A percentile compares a stretch with the other conserved stretches of the same genome.
These are phyloP conservation scores for Acromyrmex heyeri DNA, from an alignment of 1,140 invertebrate species.

Conservation along the genomic window DNA sequence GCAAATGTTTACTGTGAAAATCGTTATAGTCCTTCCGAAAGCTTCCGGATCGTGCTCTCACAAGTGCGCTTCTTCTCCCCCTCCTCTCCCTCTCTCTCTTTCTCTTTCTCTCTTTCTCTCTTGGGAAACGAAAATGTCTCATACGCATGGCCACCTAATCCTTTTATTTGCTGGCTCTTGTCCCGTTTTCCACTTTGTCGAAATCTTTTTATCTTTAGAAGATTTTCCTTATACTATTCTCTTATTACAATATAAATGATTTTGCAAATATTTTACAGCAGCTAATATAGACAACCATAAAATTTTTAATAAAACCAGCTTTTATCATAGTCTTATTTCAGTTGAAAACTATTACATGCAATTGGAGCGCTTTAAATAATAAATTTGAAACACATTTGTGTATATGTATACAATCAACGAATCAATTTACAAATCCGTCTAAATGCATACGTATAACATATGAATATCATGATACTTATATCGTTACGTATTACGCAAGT, in stretches of 20 bases:
- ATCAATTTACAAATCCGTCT: not conserved
- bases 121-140: not conserved
- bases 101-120: not conserved
- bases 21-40: slow-evolving; percentile 66
- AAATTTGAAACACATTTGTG: not conserved
- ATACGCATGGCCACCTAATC: slow-evolving; percentile 11
- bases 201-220: slow-evolving; percentile 26
- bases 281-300: no score
- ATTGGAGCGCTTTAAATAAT: not conserved
- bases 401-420: not conserved
- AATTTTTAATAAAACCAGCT: not conserved
- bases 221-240: not conserved
- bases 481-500: not conserved
- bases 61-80: not conserved
- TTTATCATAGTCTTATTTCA: not conserved
- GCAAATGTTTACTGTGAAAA: slow-evolving; percentile 76
- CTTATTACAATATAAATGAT: not conserved
- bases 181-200: slow-evolving; percentile 7
- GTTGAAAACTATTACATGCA: not conserved
- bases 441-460: not conserved
- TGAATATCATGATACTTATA: not conserved
- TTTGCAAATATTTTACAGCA: not conserved
- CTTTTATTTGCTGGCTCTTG: slow-evolving; percentile 1
- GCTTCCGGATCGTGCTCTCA: slow-evolving; percentile 42
- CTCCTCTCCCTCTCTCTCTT: no score